phyloP scores from a whole-genome alignment of 2,113 vertebrate genomes.

The Ceyx margarethae region DNA sequence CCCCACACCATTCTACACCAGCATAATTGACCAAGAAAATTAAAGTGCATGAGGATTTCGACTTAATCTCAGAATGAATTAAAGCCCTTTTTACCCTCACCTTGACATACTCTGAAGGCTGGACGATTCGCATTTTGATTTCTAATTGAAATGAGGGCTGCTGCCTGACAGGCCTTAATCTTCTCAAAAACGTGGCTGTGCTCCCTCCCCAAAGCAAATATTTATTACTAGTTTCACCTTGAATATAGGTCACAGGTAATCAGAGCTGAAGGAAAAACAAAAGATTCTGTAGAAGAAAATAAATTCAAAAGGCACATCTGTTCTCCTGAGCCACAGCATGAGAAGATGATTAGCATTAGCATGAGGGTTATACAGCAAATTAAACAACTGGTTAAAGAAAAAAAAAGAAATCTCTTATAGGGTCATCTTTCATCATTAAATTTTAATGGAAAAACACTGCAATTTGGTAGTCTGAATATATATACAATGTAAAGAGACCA shows the following conservation, averaged over 20 bases:
- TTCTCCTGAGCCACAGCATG: conserved; percentile 8
- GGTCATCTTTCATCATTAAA: conserved; percentile 53
- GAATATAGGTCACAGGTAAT: conserved; percentile 41
- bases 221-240: conserved; percentile 59
- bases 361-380: not conserved
- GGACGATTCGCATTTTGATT: conserved; percentile 15
- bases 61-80: not conserved
- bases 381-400: conserved; percentile 14
- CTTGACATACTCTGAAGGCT: not conserved
- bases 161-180: conserved; percentile 28
- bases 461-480: conserved; percentile 15
- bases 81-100: conserved; percentile 20
- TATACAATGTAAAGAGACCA: conserved; percentile 35
- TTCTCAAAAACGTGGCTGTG: not conserved
- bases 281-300: not conserved
- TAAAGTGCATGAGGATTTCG: not conserved
- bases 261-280: not conserved
- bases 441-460: conserved; percentile 23
- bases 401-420: not conserved
- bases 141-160: conserved; percentile 36
- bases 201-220: conserved; percentile 13
- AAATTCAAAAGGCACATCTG: conserved; percentile 11
- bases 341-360: not conserved
- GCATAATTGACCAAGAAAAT: not conserved
- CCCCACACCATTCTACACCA: not conserved